A percentile compares a stretch with the other conserved stretches of the same genome.
These are phyloP conservation scores for Dryas iulia DNA, from an alignment of 1,140 invertebrate genomes.

Conservation along the genomic window DNA sequence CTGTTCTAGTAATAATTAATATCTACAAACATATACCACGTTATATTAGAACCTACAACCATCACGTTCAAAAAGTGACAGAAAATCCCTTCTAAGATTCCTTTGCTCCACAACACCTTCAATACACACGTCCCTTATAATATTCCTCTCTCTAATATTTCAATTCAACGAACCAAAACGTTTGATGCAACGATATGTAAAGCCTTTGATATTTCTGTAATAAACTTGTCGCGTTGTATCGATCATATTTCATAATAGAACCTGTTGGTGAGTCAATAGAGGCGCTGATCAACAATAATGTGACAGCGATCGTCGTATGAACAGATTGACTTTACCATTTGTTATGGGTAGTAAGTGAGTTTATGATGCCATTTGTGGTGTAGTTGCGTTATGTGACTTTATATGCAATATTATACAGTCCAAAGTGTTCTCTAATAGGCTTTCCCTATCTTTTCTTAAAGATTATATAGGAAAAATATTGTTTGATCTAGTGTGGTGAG, in stretches of 20 bases:
- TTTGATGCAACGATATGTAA: neutral
- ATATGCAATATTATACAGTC: too few species aligned
- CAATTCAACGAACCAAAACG: neutral
- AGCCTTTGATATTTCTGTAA: slow-evolving; percentile 10
- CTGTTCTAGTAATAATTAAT: too few species aligned
- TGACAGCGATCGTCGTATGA: slow-evolving; percentile 33
- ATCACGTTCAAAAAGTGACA: too few species aligned
- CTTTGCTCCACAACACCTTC: neutral
- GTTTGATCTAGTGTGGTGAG: too few species aligned
- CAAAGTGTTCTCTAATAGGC: too few species aligned
- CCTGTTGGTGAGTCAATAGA: slow-evolving; percentile 35
- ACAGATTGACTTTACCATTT: neutral
- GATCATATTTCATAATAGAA: slow-evolving; percentile 38
- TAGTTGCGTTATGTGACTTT: too few species aligned
- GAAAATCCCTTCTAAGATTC: too few species aligned
- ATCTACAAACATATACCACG: too few species aligned
- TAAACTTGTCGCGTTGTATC: slow-evolving; percentile 27
- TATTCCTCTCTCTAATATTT: neutral
- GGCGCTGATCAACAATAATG: slow-evolving; percentile 21
- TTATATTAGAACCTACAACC: too few species aligned
- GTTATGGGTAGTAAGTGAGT: neutral
- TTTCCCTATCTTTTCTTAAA: too few species aligned
- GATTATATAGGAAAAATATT: too few species aligned
- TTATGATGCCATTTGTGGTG: neutral
- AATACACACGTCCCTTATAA: neutral